Conservation (phyloP, 1,140 invertebrate species). For the Hirudo medicinalis region DNA sequence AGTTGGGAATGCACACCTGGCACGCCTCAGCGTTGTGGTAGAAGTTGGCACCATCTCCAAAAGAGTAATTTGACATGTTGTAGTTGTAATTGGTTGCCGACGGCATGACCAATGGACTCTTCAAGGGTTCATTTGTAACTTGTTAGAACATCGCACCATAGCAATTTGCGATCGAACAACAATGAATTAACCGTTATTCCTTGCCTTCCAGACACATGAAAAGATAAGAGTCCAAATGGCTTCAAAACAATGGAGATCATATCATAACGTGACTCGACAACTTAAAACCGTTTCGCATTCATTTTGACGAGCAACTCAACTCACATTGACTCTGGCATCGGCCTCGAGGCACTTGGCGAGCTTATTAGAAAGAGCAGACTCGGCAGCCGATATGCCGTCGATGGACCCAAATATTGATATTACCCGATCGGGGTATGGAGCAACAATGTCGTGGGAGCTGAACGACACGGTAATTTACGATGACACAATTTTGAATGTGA, state of each 20-base stretch:
- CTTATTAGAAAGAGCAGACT: slow-evolving; percentile 83
- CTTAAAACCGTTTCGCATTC: no score
- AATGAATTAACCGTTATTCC: no score
- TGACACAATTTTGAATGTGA: no score
- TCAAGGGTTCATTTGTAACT: background rate
- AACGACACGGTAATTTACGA: slow-evolving; percentile 21
- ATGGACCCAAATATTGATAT: slow-evolving; percentile 85
- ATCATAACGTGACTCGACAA: no score
- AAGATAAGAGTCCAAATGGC: no score
- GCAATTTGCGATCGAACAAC: no score
- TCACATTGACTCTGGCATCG: slow-evolving; percentile 48
- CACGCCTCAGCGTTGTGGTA: slow-evolving; percentile 14
- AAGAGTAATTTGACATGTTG: background rate
- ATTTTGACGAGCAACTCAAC: no score
- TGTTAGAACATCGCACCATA: no score
- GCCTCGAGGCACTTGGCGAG: slow-evolving; percentile 87
- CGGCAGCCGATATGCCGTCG: slow-evolving; percentile 80
- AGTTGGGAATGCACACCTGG: slow-evolving; percentile 81
- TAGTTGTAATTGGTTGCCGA: background rate
- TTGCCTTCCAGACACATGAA: no score
- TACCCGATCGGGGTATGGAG: slow-evolving; percentile 81
- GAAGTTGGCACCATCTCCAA: background rate
- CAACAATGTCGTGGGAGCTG: slow-evolving; percentile 81
- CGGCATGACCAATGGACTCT: background rate
- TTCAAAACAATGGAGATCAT: no score